A percentile compares a stretch with the other conserved stretches of the same genome.
phyloP scores from a whole-genome alignment of 2,888 invertebrate species.

The Drosophila koepferae region DNA sequence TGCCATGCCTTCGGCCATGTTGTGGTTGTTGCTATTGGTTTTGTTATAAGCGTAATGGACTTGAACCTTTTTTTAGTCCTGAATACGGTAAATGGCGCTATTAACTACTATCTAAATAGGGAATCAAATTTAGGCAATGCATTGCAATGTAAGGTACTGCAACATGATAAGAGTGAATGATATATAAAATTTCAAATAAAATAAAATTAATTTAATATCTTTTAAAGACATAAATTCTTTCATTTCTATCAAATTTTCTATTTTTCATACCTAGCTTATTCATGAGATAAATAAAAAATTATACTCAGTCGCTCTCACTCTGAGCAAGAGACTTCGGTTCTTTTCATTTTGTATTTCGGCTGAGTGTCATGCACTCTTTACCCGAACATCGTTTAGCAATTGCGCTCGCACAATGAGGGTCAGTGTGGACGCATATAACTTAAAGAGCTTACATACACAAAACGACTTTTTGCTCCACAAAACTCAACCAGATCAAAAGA shows the following conservation, averaged over 20 bases:
- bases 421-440: too few relatives aligned
- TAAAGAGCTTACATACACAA: too few relatives aligned
- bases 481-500: too few relatives aligned
- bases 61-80: not conserved
- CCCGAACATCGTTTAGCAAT: too few relatives aligned
- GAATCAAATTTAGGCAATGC: not conserved
- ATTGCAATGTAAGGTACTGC: not conserved
- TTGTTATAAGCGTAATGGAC: not conserved
- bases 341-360: too few relatives aligned
- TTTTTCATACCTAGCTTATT: too few relatives aligned
- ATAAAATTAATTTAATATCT: not conserved
- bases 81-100: not conserved
- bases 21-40: not conserved
- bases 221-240: not conserved
- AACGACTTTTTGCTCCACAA: too few relatives aligned
- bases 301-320: too few relatives aligned
- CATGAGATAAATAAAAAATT: too few relatives aligned
- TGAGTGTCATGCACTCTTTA: too few relatives aligned
- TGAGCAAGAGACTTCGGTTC: too few relatives aligned
- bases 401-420: too few relatives aligned
- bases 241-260: not conserved
- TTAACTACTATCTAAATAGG: not conserved
- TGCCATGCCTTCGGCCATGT: slow-evolving; percentile 28
- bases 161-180: not conserved
- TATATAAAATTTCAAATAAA: not conserved